phyloP scores from a whole-genome alignment of 1,140 invertebrate genomes.

The Solen grandis region DNA sequence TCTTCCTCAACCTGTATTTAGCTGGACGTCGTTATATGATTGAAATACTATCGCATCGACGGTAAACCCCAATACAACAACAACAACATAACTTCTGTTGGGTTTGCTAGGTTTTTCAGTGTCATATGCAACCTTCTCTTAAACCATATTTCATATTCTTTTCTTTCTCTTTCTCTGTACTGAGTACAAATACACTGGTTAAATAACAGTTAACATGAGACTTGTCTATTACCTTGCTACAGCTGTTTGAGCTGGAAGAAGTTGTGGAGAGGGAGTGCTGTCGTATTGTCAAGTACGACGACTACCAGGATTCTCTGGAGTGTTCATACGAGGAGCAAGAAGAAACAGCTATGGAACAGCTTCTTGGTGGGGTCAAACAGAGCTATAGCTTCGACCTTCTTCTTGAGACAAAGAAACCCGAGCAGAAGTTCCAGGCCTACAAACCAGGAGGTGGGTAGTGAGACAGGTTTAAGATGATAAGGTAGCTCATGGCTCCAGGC shows the following conservation, averaged over 20 bases:
- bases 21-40: no score
- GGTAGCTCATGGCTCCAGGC: no score
- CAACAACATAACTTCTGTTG: no score
- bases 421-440: slow-evolving; percentile 86
- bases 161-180: no score
- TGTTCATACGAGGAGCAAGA: slow-evolving; percentile 87
- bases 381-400: slow-evolving; percentile 85
- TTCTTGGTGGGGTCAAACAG: slow-evolving; percentile 81
- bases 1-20: no score
- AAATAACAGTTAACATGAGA: no score
- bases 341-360: slow-evolving; percentile 81
- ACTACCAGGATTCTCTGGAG: slow-evolving; percentile 86
- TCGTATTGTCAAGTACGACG: slow-evolving; percentile 88
- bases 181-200: no score
- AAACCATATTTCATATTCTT: no score
- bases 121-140: no score
- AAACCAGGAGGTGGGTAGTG: slow-evolving; percentile 84
- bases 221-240: slow-evolving; percentile 51
- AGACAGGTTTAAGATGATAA: neutral
- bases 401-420: slow-evolving; percentile 86
- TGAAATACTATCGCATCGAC: no score
- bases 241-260: slow-evolving; percentile 84
- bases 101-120: no score
- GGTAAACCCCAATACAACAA: no score
- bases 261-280: slow-evolving; percentile 85